A percentile compares a stretch with the other conserved stretches of the same genome.
Evolutionary conservation across 2,113 vertebrate genomes (phyloP).

Genomic region (Boleophthalmus pectinirostris): DNA sequence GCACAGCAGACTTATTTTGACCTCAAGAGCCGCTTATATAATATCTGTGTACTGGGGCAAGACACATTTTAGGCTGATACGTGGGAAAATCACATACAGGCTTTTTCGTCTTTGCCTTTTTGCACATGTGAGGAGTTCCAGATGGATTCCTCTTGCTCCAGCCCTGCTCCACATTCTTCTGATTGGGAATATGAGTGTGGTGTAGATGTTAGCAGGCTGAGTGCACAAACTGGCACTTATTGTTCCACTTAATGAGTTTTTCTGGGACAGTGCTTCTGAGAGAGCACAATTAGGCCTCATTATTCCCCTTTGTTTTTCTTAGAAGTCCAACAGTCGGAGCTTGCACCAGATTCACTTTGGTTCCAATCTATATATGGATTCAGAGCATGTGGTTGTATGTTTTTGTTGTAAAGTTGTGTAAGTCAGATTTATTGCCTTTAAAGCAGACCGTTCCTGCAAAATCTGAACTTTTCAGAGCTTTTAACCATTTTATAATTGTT

Average conservation of each 20-base stretch:
- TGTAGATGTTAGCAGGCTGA: background rate
- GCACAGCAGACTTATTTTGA: too few species aligned
- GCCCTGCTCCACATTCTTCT: background rate
- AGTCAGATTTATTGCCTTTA: too few species aligned
- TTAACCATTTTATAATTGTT: too few species aligned
- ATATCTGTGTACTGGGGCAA: too few species aligned
- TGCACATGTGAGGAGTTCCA: too few species aligned
- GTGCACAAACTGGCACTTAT: background rate
- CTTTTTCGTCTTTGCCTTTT: too few species aligned
- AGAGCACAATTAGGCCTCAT: conserved; percentile 12
- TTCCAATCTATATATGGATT: background rate
- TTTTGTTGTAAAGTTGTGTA: background rate
- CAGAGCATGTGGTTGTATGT: background rate
- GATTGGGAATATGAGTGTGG: background rate
- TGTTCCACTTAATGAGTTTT: background rate
- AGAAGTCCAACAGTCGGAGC: background rate
- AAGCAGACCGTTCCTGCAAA: too few species aligned
- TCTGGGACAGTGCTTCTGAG: conserved; percentile 13
- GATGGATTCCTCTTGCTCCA: background rate
- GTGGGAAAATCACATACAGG: too few species aligned
- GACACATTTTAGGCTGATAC: too few species aligned
- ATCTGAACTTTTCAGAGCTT: too few species aligned
- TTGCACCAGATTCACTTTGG: background rate
- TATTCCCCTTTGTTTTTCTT: conserved; percentile 8
- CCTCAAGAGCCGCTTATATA: too few species aligned